A percentile compares a stretch with the other conserved stretches of the same genome.
phyloP scores from a whole-genome alignment of 2,797 vertebrate species.

The Helicolenus hilgendorfi region DNA sequence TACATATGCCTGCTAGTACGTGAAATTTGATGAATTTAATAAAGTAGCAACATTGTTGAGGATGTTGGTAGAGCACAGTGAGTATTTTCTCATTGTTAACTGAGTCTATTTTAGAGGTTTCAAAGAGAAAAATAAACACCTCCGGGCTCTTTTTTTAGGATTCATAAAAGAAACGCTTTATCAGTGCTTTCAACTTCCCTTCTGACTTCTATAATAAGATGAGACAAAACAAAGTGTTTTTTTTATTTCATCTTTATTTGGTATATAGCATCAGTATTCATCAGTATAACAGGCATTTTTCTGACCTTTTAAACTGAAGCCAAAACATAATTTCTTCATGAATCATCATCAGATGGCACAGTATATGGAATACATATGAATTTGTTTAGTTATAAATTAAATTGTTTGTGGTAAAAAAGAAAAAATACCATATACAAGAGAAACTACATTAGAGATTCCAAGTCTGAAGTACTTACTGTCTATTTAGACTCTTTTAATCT shows the following conservation, averaged over 20 bases:
- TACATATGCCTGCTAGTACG: too few relatives aligned
- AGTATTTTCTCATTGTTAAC: neutral
- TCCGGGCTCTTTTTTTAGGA: neutral
- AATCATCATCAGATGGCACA: neutral
- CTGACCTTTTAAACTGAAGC: neutral
- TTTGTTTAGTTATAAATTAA: neutral
- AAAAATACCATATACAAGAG: neutral
- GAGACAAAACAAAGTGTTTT: neutral
- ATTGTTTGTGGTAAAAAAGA: neutral
- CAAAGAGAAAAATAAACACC: neutral
- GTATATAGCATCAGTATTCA: neutral
- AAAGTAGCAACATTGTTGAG: neutral
- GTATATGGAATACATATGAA: neutral
- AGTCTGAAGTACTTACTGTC: conserved; percentile 1
- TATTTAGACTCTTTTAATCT: conserved; percentile 25
- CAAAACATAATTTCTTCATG: neutral
- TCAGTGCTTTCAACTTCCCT: neutral
- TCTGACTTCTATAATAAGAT: neutral
- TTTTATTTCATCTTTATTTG: neutral
- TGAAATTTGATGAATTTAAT: neutral
- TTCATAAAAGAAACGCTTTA: neutral
- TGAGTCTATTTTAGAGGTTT: neutral
- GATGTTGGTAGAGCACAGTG: neutral
- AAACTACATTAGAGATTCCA: neutral
- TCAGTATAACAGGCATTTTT: neutral